Conservation (phyloP, 2,113 vertebrate genomes). For the Gobiocypris rarus region DNA sequence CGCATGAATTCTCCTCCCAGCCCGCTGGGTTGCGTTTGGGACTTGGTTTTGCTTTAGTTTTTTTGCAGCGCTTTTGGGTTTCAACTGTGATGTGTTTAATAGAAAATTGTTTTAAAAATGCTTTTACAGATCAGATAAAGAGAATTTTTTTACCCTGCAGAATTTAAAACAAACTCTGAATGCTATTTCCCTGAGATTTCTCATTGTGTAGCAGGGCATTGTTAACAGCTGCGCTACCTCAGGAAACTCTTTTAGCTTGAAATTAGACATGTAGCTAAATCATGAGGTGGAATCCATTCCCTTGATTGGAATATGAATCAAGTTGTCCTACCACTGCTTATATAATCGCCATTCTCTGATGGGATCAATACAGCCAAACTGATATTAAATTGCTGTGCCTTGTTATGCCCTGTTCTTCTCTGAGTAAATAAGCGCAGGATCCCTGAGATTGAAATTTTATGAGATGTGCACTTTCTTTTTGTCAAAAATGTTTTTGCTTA, state of each 20-base stretch:
- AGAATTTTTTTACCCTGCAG: neutral
- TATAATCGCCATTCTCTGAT: slow-evolving; percentile 34
- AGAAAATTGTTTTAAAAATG: neutral
- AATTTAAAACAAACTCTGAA: neutral
- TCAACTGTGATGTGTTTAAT: neutral
- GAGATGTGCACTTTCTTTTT: neutral
- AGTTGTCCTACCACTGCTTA: slow-evolving; percentile 18
- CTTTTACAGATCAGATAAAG: neutral
- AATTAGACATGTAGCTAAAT: slow-evolving; percentile 25
- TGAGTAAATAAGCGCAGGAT: neutral
- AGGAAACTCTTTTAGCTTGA: slow-evolving; percentile 21
- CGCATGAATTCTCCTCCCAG: neutral
- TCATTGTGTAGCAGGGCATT: neutral
- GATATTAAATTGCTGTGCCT: slow-evolving; percentile 29
- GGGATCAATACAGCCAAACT: slow-evolving; percentile 40
- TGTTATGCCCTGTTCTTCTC: neutral
- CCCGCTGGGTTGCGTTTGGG: neutral
- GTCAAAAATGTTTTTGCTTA: neutral
- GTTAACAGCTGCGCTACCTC: neutral
- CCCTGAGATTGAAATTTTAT: slow-evolving; percentile 7
- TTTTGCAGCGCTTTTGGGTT: neutral
- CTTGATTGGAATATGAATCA: slow-evolving; percentile 32
- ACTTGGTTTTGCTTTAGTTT: neutral
- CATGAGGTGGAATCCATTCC: slow-evolving; percentile 16
- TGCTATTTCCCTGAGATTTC: neutral